Evolutionary conservation across 1,140 invertebrate genomes (phyloP), one percentile per base, ranked within the genome.

Genomic region (Drusus annulatus): DNA sequence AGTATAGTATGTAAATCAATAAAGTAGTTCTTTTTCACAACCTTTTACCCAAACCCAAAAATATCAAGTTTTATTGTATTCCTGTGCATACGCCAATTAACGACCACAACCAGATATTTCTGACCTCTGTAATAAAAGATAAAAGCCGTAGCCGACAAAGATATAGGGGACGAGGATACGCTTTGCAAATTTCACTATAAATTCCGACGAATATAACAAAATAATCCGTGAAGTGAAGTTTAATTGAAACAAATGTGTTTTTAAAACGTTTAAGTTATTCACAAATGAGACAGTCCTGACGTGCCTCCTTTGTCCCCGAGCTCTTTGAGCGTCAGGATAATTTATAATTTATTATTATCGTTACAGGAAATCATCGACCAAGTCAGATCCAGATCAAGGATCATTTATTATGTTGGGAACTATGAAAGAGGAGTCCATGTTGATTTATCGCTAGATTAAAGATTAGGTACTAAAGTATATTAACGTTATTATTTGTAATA

Each of bases 201-300:
- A 74, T 74, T 54, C 69, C 51, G 13, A 36, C 50, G 50, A 74
- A 28, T 74, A 51, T 74, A 50, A 74, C 69, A 74, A 74, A 45
- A 56, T 74, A 74, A 74, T 74, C 69, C 28, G 25, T 54, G 69
- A 74, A 74, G 52, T 74, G 15, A 13, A 45, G 69, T 74, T 74
- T 54, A 74, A 74, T 74, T 74, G 69, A 74, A 74, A 74, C 52
- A 54, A 74, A 74, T 74, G 69, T 74, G 50, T 74, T 74, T 74
- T 74, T 74, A 74, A 74, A 74, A 28, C 52, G 50, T 56, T 74
- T 25, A 28, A 36, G 23, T 52, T 74, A 74, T 56, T 74, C 69
- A 74, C 69, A 16, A 71, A 56, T 31, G 69, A 74, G 50, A 56
- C 50, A 74, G 28, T 74, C 51, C 13, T 54, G 52, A 28, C 69